Conservation (phyloP, 2,888 invertebrate genomes). For the Agrypnus murinus region DNA sequence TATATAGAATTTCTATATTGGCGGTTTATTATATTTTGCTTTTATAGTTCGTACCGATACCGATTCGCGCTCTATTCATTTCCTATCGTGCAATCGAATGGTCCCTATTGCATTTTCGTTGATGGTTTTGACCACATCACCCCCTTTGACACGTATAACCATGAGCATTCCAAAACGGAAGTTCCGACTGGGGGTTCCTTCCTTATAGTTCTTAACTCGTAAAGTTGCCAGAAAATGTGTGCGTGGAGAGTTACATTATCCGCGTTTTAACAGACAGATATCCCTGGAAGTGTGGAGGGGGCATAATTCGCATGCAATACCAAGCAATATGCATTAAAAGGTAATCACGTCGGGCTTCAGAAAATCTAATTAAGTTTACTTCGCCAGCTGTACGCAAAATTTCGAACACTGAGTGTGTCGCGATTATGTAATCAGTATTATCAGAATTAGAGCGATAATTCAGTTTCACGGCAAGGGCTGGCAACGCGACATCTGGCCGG, state of each 20-base stretch:
- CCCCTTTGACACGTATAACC: slow-evolving; percentile 50
- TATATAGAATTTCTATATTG: slow-evolving; percentile 57
- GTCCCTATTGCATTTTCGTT: slow-evolving; percentile 52
- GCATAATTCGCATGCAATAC: slow-evolving; percentile 42
- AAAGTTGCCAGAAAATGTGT: slow-evolving; percentile 8
- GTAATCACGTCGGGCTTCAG: slow-evolving; percentile 52
- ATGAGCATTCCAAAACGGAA: slow-evolving; percentile 45
- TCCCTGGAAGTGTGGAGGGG: no score
- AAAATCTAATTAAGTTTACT: slow-evolving; percentile 58
- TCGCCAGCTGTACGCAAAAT: slow-evolving; percentile 59
- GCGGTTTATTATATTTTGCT: slow-evolving; percentile 61
- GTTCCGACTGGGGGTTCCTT: background rate
- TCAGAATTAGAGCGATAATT: slow-evolving; percentile 61
- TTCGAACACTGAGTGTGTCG: slow-evolving; percentile 59
- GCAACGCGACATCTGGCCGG: slow-evolving; percentile 54
- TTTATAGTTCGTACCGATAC: slow-evolving; percentile 55
- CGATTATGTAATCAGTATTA: slow-evolving; percentile 60
- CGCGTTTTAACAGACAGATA: slow-evolving; percentile 15
- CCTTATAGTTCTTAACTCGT: slow-evolving; percentile 37
- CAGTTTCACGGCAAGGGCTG: slow-evolving; percentile 56
- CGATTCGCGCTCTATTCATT: slow-evolving; percentile 55
- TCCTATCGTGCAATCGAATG: slow-evolving; percentile 50
- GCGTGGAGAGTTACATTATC: slow-evolving; percentile 31
- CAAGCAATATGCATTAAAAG: slow-evolving; percentile 54
- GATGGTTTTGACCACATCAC: slow-evolving; percentile 49